Evolutionary conservation across 1,140 invertebrate genomes (phyloP), one percentile per base, ranked within the genome.

Genomic region (Cydia pomonella): DNA sequence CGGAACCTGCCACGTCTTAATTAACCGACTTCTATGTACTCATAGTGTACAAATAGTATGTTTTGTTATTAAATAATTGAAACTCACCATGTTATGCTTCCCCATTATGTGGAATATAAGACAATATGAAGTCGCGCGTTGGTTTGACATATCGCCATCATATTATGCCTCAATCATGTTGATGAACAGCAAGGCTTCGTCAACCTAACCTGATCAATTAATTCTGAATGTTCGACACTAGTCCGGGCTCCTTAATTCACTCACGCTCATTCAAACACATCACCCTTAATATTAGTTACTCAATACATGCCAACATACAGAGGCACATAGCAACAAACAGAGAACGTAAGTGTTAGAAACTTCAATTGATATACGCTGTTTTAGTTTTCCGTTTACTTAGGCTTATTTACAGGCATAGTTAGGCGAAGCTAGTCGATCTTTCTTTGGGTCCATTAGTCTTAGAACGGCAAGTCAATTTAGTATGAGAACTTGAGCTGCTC

Each of bases 221-320:
- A 10, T 59, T 5, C 53, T 59, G 5, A 59, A n/a, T 21, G 53
- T 59, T 23, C 53, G 18, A 59, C 53, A 59, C 53, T 59, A 59
- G 6, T 59, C 53, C 18, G 1, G 53, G 18, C 53, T 59, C 53
- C 53, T 59, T 59, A 23, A 23, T 23, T 59, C 16, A 50, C 47
- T 50, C 53, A 21, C 50, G 6, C 53, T 59, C 53, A 59, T 59
- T 59, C 53, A 72, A 66, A 75, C 75, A 47, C 23, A 72, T 75
- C 75, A 73, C 72, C 21, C 38, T 25, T 63, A 75, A 75, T 53
- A 77, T 69, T 73, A 77, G 64, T 77, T 69, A 44, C 62, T 59
- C 73, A 53, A 72, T 77, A 72, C 41, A 9, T 18, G 3, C 72
- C 38, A n/a, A n/a, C n/a, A n/a, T n/a, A n/a, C n/a, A n/a, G n/a